A percentile compares a stretch with the other conserved stretches of the same genome.
Evolutionary conservation across 2,113 vertebrate species (phyloP).

Genomic region (Clarias magur): DNA sequence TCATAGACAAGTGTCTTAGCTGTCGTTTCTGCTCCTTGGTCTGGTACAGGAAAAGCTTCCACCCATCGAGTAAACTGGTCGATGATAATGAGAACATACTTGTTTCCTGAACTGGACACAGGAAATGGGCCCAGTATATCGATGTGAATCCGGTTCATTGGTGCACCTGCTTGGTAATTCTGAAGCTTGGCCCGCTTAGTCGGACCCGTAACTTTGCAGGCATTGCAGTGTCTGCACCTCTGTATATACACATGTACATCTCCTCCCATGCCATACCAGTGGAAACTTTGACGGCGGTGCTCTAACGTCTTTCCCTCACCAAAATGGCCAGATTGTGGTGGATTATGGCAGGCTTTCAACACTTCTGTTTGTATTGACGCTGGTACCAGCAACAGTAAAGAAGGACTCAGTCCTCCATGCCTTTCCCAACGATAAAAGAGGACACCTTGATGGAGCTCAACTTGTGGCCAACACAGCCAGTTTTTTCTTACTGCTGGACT

Average conservation of each 20-base stretch:
- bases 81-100: slow-evolving; percentile 24
- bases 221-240: slow-evolving; percentile 20
- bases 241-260: too few relatives aligned
- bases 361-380: not conserved
- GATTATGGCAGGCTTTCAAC: slow-evolving; percentile 22
- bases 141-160: slow-evolving; percentile 26
- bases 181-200: slow-evolving; percentile 2
- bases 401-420: not conserved
- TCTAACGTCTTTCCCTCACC: slow-evolving; percentile 19
- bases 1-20: slow-evolving; percentile 20
- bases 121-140: slow-evolving; percentile 41
- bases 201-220: not conserved
- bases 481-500: not conserved
- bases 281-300: not conserved
- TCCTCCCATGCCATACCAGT: slow-evolving; percentile 15
- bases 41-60: slow-evolving; percentile 7
- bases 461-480: not conserved
- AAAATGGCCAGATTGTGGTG: slow-evolving; percentile 29
- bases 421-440: not conserved
- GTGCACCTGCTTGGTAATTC: slow-evolving; percentile 22
- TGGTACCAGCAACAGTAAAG: not conserved
- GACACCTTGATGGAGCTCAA: not conserved
- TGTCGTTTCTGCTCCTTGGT: slow-evolving; percentile 37
- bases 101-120: slow-evolving; percentile 15
- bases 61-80: slow-evolving; percentile 21